These are phyloP conservation scores for Tonatia bakeri DNA, from an alignment of 2,113 vertebrate genomes.

Conservation along the genomic window DNA sequence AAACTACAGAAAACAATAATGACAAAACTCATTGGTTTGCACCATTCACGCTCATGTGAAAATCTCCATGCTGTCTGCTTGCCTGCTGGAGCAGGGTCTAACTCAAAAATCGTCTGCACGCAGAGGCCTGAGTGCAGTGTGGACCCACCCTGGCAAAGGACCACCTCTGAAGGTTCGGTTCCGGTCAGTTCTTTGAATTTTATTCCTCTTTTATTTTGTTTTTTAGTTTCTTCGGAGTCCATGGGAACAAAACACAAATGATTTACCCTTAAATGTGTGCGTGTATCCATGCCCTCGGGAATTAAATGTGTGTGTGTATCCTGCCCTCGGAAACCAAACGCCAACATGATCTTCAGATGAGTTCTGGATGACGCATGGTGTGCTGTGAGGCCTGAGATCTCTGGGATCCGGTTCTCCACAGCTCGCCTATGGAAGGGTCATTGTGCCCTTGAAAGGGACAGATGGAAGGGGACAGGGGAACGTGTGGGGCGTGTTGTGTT, in stretches of 20 bases:
- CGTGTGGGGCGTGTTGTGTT: neutral
- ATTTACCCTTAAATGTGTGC: too few relatives aligned
- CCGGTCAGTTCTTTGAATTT: neutral
- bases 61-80: too few relatives aligned
- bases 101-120: too few relatives aligned
- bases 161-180: too few relatives aligned
- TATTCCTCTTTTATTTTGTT: neutral
- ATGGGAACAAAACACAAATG: neutral
- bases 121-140: neutral
- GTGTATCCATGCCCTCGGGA: accelerated
- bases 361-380: accelerated
- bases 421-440: neutral
- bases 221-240: neutral
- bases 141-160: accelerated
- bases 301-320: too few relatives aligned
- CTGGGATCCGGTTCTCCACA: neutral
- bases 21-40: too few relatives aligned
- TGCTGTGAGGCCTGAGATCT: accelerated
- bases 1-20: too few relatives aligned
- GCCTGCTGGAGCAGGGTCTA: too few relatives aligned
- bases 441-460: neutral
- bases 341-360: neutral
- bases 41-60: too few relatives aligned
- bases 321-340: too few relatives aligned
- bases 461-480: neutral